Percentiles rank a stretch among this genome's conserved stretches.
These are phyloP conservation scores for Germaria angustata DNA, from an alignment of 2,888 invertebrate species.

Conservation along the genomic window DNA sequence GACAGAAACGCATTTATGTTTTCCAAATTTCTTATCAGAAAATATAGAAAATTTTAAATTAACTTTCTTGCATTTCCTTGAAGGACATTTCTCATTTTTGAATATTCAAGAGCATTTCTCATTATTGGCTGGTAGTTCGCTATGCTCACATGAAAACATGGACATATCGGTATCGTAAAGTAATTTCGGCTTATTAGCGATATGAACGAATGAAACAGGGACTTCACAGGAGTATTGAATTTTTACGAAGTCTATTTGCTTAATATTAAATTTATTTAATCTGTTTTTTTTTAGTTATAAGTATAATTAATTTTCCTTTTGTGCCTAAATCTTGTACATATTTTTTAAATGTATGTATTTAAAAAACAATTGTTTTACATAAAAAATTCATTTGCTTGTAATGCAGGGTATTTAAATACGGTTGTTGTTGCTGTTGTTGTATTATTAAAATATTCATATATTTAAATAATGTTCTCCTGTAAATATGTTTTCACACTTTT, in stretches of 20 bases:
- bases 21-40: too few species aligned
- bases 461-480: slow-evolving; percentile 55
- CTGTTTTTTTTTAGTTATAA: slow-evolving; percentile 41
- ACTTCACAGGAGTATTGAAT: not conserved
- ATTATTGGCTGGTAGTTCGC: too few species aligned
- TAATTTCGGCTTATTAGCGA: too few species aligned
- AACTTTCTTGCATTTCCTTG: too few species aligned
- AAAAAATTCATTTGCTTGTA: slow-evolving; percentile 69
- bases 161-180: too few species aligned
- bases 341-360: slow-evolving; percentile 75
- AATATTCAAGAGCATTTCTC: too few species aligned
- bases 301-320: slow-evolving; percentile 25
- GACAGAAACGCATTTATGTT: too few species aligned
- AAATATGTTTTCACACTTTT: slow-evolving; percentile 59
- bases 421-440: not conserved
- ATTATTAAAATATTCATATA: slow-evolving; percentile 43
- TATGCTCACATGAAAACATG: too few species aligned
- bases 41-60: too few species aligned
- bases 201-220: not conserved
- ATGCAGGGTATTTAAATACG: slow-evolving; percentile 31
- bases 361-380: slow-evolving; percentile 73
- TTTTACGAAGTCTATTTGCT: too few species aligned
- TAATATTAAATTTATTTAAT: slow-evolving; percentile 51
- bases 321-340: slow-evolving; percentile 31
- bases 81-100: too few species aligned